These are phyloP conservation scores for Rhinatrema bivittatum DNA, from an alignment of 2,797 vertebrate species.

Conservation along the genomic window DNA sequence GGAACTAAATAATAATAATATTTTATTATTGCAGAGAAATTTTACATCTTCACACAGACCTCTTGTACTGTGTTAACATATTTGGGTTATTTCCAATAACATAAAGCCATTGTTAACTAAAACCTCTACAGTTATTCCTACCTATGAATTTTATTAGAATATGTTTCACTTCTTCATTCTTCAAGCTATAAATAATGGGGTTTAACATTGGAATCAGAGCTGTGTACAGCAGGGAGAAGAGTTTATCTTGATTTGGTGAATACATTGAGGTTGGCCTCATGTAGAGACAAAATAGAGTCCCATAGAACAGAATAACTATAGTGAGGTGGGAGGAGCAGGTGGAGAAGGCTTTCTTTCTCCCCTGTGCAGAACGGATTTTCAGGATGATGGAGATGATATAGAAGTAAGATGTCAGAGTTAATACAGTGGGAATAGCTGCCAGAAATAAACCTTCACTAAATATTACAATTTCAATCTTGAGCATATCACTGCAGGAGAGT, in stretches of 20 bases:
- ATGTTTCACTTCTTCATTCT: constrained; percentile 29
- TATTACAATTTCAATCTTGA: constrained; percentile 8
- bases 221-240: constrained; percentile 21
- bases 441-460: constrained; percentile 3
- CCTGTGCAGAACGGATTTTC: neutral
- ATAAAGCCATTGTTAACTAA: no score
- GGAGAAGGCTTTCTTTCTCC: constrained; percentile 3
- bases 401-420: constrained; percentile 7
- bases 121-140: no score
- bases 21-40: no score
- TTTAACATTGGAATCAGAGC: constrained; percentile 27
- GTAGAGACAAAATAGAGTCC: constrained; percentile 20
- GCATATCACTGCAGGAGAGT: constrained; percentile 13
- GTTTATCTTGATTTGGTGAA: constrained; percentile 13
- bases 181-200: constrained; percentile 26
- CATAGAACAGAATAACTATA: constrained; percentile 12
- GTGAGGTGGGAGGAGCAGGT: constrained; percentile 17
- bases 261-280: constrained; percentile 11
- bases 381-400: constrained; percentile 20
- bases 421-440: neutral
- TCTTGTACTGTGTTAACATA: no score
- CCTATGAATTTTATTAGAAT: constrained; percentile 3
- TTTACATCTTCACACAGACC: no score
- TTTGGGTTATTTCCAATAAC: no score
- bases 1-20: no score